Base-by-base conservation (phyloP, 37 sponge, comb jelly and placozoan genomes). In the Eunapius fragilis region DNA sequence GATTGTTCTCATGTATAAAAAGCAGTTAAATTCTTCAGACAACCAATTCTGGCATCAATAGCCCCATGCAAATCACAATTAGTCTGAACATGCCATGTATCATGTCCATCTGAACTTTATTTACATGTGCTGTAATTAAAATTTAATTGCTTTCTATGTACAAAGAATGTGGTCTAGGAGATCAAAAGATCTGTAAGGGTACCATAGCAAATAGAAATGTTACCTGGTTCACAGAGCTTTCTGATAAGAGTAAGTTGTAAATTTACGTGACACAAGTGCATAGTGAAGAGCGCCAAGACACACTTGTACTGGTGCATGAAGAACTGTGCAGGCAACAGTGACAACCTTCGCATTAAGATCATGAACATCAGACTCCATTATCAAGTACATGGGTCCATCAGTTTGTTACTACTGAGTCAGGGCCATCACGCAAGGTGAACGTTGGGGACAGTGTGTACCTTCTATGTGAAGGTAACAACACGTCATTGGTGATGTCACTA, bases 301-400 rank as follows among this genome's bases (percentile, higher is more conserved):
- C 84, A 84, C 76, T 22, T 50, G 33, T 84, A 84, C 84, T 75
- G 68, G 35, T 48, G 37, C 75, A 84, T 84, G 84, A 84, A 84
- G 69, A 84, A 75, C 76, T 84, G 76, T 26, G n/a, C 34, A 23
- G 31, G 26, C n/a, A 23, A 23, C 33, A 36, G 76, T 25, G 68
- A 47, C 3, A 19, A 76, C n/a, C 76, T 84, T 19, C 41, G 27
- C 2, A 26, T 36, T n/a, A 27, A 17, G 19, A 34, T 84, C n/a
- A 32, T 68, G 67, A 75, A 74, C 34, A 75, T 70, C 25, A 24
- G 26, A 27, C 2, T 17, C 28, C 72, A 32, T 76, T 82, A 82
- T 41, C 82, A 71, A 49, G 82, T 82, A 71, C 25, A 3, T 35
- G 28, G 17, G 17, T 58, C 14, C 17, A 58, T 11, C 58, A 23